These are phyloP conservation scores for Tiaroga cobitis DNA, from an alignment of 2,797 vertebrate species.

Conservation along the genomic window DNA sequence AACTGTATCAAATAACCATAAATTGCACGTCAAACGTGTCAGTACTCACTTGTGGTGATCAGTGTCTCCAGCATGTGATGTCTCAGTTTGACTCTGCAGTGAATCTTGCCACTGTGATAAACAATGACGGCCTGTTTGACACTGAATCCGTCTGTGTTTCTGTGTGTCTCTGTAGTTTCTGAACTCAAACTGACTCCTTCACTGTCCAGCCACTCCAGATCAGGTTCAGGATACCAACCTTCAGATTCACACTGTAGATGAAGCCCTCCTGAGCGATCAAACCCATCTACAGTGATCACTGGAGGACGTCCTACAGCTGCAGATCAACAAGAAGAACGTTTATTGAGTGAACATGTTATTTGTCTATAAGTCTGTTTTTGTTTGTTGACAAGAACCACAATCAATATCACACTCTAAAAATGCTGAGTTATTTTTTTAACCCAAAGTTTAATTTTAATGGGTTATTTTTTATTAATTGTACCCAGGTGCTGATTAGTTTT, in stretches of 20 bases:
- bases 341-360: background rate
- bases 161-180: background rate
- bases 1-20: background rate
- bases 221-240: constrained; percentile 53
- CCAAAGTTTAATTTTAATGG: background rate
- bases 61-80: background rate
- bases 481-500: too few species aligned
- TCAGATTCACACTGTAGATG: constrained; percentile 44
- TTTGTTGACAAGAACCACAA: background rate
- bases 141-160: background rate
- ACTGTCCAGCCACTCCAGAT: constrained; percentile 32
- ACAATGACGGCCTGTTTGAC: background rate
- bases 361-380: background rate
- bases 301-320: constrained; percentile 33
- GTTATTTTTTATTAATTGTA: too few species aligned
- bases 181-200: background rate
- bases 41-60: constrained; percentile 3
- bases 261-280: constrained; percentile 6
- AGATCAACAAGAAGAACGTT: background rate
- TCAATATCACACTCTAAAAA: background rate
- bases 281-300: constrained; percentile 36
- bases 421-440: background rate
- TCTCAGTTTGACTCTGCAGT: background rate
- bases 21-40: background rate
- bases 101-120: background rate